Conservation (phyloP, 64 coral and sea anemone genomes). For the Stichodactyla mertensii region DNA sequence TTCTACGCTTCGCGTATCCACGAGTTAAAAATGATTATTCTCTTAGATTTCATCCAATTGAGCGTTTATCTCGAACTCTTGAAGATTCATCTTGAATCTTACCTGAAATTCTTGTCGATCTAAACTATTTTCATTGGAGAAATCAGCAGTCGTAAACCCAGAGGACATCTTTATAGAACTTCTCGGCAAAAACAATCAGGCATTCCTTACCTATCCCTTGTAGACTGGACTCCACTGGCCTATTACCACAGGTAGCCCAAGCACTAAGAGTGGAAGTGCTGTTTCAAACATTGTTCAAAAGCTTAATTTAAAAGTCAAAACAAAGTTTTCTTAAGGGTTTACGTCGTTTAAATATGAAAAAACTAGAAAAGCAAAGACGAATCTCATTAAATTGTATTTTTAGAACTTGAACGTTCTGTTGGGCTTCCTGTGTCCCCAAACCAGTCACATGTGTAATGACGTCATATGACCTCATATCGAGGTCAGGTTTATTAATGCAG, state of each 20-base stretch:
- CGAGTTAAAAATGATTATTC: too few relatives aligned
- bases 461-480: background rate
- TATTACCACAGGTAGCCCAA: background rate
- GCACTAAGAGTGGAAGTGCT: background rate
- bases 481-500: background rate
- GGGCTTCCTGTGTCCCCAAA: background rate
- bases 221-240: background rate
- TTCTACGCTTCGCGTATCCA: too few relatives aligned
- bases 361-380: too few relatives aligned
- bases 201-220: background rate
- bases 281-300: background rate
- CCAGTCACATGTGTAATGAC: background rate
- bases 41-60: too few relatives aligned
- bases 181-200: background rate
- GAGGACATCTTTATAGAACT: background rate
- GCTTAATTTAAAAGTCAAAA: background rate
- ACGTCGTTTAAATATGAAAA: too few relatives aligned
- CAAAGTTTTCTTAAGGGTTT: background rate
- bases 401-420: background rate
- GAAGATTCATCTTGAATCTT: background rate
- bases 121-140: background rate
- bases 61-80: background rate
- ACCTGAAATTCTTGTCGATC: constrained; percentile 3
- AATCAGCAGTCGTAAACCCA: background rate
- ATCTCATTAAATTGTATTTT: background rate